phyloP scores from a whole-genome alignment of 2,888 invertebrate genomes.

The Amaurobius ferox region DNA sequence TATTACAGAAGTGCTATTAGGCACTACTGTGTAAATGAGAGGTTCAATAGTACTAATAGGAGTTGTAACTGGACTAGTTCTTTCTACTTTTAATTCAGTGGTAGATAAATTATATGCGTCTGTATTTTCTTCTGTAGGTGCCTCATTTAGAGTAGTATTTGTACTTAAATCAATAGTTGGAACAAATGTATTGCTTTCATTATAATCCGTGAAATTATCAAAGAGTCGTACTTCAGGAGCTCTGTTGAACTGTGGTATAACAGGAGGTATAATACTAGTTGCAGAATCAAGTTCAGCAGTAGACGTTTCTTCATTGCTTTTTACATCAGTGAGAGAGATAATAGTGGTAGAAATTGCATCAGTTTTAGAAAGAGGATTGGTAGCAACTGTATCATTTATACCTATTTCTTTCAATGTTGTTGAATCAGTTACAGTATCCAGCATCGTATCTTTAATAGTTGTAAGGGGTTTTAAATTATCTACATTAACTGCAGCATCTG shows the following conservation, averaged over 20 bases:
- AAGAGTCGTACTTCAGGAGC: conserved; percentile 37
- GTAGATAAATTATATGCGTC: neutral
- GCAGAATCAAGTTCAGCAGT: neutral
- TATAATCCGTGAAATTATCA: conserved; percentile 43
- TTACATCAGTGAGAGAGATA: neutral
- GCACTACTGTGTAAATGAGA: neutral
- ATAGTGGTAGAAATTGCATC: neutral
- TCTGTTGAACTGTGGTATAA: conserved; percentile 24
- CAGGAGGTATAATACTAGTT: neutral
- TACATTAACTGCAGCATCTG: too few relatives aligned
- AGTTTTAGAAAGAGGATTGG: neutral
- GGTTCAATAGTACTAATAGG: neutral
- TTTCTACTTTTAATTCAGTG: neutral
- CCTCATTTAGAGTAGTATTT: neutral
- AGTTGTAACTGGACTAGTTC: neutral
- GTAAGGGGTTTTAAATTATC: too few relatives aligned
- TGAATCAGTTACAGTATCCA: neutral
- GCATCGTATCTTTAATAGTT: neutral
- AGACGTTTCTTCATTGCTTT: neutral
- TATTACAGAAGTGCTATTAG: neutral
- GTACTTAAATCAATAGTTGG: neutral
- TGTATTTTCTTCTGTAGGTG: neutral
- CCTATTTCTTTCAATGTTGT: neutral
- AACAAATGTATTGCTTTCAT: conserved; percentile 12
- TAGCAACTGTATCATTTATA: neutral